These are phyloP conservation scores for Clusia tigrina DNA, from an alignment of 2,888 invertebrate species.

Conservation along the genomic window DNA sequence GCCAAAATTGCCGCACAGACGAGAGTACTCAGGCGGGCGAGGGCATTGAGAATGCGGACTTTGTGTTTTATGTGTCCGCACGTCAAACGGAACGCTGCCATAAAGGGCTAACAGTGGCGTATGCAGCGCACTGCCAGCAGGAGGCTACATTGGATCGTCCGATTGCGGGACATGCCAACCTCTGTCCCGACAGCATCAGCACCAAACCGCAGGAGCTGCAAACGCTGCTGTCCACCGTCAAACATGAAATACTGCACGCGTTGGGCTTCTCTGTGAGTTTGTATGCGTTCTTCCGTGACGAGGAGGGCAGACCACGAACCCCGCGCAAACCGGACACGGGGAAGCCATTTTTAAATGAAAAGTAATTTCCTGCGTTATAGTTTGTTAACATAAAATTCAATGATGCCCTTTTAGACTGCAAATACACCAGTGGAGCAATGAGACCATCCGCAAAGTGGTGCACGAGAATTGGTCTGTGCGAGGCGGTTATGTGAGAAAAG, in stretches of 20 bases:
- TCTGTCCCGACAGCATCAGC: slow-evolving; percentile 94
- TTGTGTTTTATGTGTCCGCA: slow-evolving; percentile 96
- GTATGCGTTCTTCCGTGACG: slow-evolving; percentile 91
- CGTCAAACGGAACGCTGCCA: slow-evolving; percentile 92
- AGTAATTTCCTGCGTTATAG: slow-evolving; percentile 71
- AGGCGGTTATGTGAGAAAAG: slow-evolving; percentile 76
- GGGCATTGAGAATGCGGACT: slow-evolving; percentile 86
- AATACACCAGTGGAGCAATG: slow-evolving; percentile 93
- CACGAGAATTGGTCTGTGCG: slow-evolving; percentile 80
- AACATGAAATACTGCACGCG: slow-evolving; percentile 98
- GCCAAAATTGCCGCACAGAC: slow-evolving; percentile 78
- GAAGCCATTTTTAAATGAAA: slow-evolving; percentile 87
- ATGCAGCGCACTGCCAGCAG: slow-evolving; percentile 98
- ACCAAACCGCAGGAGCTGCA: slow-evolving; percentile 90
- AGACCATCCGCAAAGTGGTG: slow-evolving; percentile 80
- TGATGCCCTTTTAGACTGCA: slow-evolving; percentile 71
- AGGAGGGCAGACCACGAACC: slow-evolving; percentile 86
- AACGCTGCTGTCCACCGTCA: slow-evolving; percentile 92
- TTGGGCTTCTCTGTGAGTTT: slow-evolving; percentile 96
- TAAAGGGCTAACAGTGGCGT: slow-evolving; percentile 91
- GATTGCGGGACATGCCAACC: slow-evolving; percentile 97
- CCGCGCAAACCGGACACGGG: slow-evolving; percentile 82
- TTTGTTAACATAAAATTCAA: neutral
- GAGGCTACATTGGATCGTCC: slow-evolving; percentile 94
- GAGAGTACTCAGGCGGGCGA: slow-evolving; percentile 68